These are phyloP conservation scores for Electrona antarctica DNA, from an alignment of 2,113 vertebrate species.

Conservation along the genomic window DNA sequence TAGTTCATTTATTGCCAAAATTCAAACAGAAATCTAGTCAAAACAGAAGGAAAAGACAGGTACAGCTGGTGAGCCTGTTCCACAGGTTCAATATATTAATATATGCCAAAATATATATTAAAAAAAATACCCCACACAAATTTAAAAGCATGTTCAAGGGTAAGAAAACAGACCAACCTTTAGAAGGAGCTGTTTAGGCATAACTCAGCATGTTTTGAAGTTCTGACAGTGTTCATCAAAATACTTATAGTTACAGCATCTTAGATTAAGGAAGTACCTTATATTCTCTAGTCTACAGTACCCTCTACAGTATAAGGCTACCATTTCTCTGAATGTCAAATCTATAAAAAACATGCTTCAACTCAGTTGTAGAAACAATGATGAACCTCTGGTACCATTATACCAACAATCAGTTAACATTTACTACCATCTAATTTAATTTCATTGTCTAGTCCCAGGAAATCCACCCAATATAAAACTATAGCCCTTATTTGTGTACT, in stretches of 20 bases:
- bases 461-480: background rate
- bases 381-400: background rate
- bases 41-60: constrained; percentile 27
- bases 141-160: background rate
- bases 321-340: background rate
- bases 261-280: constrained; percentile 41
- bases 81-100: constrained; percentile 41
- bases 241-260: constrained; percentile 54
- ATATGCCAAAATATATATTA: constrained; percentile 1
- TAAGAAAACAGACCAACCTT: background rate
- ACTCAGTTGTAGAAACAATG: background rate
- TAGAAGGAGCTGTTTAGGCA: constrained; percentile 21
- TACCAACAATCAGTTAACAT: background rate
- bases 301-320: constrained; percentile 1
- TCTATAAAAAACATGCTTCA: background rate
- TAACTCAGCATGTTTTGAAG: background rate
- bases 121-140: background rate
- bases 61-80: constrained; percentile 30
- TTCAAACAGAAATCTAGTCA: constrained; percentile 24
- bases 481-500: background rate
- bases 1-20: constrained; percentile 47
- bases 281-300: constrained; percentile 8
- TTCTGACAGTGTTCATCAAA: constrained; percentile 11
- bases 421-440: too few relatives aligned
- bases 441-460: background rate